phyloP scores from a whole-genome alignment of 1,140 invertebrate genomes.

The Protaetia brevitarsis region DNA sequence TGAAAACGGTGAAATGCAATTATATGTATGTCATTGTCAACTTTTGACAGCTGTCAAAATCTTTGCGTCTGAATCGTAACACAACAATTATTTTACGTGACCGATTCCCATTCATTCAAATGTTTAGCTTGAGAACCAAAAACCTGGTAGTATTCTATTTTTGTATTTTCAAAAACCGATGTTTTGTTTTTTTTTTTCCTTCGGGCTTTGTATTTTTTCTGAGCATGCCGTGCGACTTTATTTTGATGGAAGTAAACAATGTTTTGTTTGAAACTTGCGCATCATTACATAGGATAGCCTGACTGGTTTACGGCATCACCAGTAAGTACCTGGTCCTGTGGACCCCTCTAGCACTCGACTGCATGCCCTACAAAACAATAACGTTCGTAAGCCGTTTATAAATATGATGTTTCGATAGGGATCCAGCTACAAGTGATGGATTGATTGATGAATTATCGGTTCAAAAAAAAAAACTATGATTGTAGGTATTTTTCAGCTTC shows the following conservation, averaged over 20 bases:
- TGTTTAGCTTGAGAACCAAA: too few relatives aligned
- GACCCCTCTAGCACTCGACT: conserved; percentile 42
- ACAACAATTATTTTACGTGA: too few relatives aligned
- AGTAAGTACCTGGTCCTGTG: conserved; percentile 57
- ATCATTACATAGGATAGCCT: conserved; percentile 65
- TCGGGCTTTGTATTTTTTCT: background rate
- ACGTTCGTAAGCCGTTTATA: conserved; percentile 14
- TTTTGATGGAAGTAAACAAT: conserved; percentile 51
- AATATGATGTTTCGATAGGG: too few relatives aligned
- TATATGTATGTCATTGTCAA: too few relatives aligned
- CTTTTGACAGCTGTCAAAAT: too few relatives aligned
- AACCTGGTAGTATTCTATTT: background rate
- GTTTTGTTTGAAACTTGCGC: conserved; percentile 64
- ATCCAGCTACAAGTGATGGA: too few relatives aligned
- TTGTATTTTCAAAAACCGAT: background rate
- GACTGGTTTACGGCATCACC: conserved; percentile 57
- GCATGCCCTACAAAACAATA: conserved; percentile 35
- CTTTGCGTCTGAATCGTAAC: too few relatives aligned
- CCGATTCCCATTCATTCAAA: too few relatives aligned
- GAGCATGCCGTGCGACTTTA: conserved; percentile 29
- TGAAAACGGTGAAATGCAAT: too few relatives aligned
- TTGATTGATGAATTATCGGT: too few relatives aligned
- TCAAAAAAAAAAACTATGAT: too few relatives aligned
- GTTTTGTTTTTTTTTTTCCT: background rate
- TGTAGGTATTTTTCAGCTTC: too few relatives aligned